phyloP scores from a whole-genome alignment of 92 coral and sea anemone genomes.

The Palythoa heliodiscus region DNA sequence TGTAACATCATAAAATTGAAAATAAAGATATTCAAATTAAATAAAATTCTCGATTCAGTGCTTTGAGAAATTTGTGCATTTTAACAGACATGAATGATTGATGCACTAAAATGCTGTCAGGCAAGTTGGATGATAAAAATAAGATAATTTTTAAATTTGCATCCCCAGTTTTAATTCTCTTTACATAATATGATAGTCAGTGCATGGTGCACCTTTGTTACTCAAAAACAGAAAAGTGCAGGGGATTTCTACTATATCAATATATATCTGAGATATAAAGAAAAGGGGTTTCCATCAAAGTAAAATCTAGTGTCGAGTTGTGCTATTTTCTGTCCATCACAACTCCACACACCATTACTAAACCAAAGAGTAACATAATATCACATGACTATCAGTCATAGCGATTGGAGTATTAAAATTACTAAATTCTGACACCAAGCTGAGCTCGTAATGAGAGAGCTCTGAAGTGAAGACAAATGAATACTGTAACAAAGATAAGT shows the following conservation, averaged over 20 bases:
- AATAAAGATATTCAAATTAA: too few relatives aligned
- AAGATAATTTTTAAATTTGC: not conserved
- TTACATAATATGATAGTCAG: too few relatives aligned
- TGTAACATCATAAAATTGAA: too few relatives aligned
- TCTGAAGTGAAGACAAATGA: not conserved
- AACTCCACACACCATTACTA: conserved; percentile 44
- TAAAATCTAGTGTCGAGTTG: conserved; percentile 25
- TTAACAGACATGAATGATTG: not conserved
- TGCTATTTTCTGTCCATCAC: conserved; percentile 17
- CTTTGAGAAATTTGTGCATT: not conserved
- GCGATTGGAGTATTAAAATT: conserved; percentile 8
- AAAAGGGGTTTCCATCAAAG: not conserved
- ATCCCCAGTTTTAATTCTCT: too few relatives aligned
- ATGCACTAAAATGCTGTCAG: not conserved
- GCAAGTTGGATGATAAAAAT: not conserved
- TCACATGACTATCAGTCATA: not conserved
- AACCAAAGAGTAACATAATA: not conserved
- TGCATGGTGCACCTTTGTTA: too few relatives aligned
- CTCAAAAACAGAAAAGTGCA: too few relatives aligned
- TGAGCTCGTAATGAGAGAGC: not conserved
- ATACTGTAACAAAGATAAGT: not conserved
- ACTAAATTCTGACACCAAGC: conserved; percentile 8
- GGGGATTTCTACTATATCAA: too few relatives aligned
- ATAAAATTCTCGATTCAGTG: not conserved
- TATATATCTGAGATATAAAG: too few relatives aligned